Percentiles rank a stretch among this genome's conserved stretches.
Conservation (phyloP, 2,113 vertebrate genomes). For the Hirundichthys speculiger region DNA sequence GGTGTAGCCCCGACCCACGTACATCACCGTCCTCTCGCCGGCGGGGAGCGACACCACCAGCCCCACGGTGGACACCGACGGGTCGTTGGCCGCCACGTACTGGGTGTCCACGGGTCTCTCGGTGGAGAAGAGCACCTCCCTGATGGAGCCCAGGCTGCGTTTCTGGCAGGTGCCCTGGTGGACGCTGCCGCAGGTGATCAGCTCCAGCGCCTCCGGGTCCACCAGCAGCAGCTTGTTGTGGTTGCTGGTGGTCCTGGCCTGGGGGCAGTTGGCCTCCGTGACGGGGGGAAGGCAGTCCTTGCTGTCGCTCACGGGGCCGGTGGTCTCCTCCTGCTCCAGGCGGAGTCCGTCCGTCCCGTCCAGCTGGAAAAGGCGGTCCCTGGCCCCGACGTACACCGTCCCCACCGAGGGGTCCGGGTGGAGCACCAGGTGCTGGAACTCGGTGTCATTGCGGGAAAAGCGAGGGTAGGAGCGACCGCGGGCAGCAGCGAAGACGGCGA, state of each 20-base stretch:
- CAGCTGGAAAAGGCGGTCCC: slow-evolving; percentile 93
- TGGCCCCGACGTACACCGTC: slow-evolving; percentile 91
- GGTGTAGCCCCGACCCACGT: slow-evolving; percentile 93
- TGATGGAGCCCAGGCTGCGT: slow-evolving; percentile 83
- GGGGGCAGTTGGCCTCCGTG: slow-evolving; percentile 86
- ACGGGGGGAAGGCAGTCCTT: slow-evolving; percentile 94
- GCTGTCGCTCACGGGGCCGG: slow-evolving; percentile 91
- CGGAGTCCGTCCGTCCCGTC: slow-evolving; percentile 81
- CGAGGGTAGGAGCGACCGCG: slow-evolving; percentile 75
- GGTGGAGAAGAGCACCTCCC: slow-evolving; percentile 84
- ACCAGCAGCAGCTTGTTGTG: slow-evolving; percentile 94
- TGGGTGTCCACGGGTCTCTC: slow-evolving; percentile 94
- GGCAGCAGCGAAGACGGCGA: slow-evolving; percentile 40
- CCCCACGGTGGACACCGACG: slow-evolving; percentile 89
- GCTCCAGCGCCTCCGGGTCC: slow-evolving; percentile 80
- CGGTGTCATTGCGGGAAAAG: slow-evolving; percentile 85
- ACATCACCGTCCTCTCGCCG: slow-evolving; percentile 86
- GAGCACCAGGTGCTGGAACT: slow-evolving; percentile 91
- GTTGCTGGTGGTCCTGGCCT: slow-evolving; percentile 87
- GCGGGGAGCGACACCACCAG: slow-evolving; percentile 84
- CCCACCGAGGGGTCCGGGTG: slow-evolving; percentile 88
- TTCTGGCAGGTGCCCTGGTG: slow-evolving; percentile 96
- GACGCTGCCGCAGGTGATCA: slow-evolving; percentile 93
- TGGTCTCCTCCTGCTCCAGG: slow-evolving; percentile 83
- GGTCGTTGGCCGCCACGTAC: slow-evolving; percentile 95